Conservation (phyloP, 2,113 vertebrate species). For the Tonatia bakeri region DNA sequence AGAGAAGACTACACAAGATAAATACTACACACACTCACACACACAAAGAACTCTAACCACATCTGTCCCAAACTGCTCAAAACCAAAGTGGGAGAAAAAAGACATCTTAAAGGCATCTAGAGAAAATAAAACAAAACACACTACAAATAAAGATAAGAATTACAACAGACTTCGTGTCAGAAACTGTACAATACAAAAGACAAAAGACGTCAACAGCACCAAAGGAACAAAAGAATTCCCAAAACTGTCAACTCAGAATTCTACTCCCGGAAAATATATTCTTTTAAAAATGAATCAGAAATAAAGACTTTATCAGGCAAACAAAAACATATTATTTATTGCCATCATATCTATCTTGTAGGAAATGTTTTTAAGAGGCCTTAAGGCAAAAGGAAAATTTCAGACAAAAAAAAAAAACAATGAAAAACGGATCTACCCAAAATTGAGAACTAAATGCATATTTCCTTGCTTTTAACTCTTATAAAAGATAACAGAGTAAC, state of each 20-base stretch:
- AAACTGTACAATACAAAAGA: background rate
- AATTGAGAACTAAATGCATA: constrained; percentile 6
- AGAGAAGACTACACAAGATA: background rate
- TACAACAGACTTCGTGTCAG: background rate
- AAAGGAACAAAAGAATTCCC: background rate
- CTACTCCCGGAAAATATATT: background rate
- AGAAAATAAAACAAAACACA: background rate
- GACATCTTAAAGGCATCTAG: background rate
- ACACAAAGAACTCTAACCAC: background rate
- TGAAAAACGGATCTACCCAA: background rate
- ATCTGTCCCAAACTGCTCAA: background rate
- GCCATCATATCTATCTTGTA: background rate
- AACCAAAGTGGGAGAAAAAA: background rate
- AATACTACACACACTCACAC: background rate
- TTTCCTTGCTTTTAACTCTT: background rate
- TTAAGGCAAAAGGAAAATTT: background rate
- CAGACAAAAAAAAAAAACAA: background rate
- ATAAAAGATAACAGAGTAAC: background rate
- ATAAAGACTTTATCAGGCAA: background rate
- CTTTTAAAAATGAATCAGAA: background rate
- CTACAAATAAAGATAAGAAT: background rate
- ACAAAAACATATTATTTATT: constrained; percentile 1
- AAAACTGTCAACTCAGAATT: background rate
- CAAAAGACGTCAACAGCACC: background rate
- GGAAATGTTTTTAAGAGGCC: background rate